phyloP scores from a whole-genome alignment of 2,797 vertebrate genomes.

The Loriculus beryllinus region DNA sequence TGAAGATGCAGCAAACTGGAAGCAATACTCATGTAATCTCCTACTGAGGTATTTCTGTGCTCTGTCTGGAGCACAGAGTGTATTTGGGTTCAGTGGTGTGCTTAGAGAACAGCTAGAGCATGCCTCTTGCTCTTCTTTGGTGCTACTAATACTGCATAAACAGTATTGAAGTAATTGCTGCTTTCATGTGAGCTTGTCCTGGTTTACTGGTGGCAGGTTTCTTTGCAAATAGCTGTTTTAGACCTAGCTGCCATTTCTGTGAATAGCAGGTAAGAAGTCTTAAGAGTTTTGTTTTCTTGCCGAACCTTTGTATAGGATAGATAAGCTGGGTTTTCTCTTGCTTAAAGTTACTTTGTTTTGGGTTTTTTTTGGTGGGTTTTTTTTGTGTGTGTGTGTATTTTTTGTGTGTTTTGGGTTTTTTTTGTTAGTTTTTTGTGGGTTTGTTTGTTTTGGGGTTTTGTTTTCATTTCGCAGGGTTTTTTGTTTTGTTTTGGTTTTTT shows the following conservation, averaged over 20 bases:
- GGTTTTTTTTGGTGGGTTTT: fast-evolving
- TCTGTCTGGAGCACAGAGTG: neutral
- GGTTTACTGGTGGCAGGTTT: neutral
- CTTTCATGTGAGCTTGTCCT: neutral
- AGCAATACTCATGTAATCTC: neutral
- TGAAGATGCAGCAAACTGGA: neutral
- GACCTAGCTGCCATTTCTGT: neutral
- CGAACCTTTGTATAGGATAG: neutral
- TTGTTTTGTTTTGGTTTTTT: neutral
- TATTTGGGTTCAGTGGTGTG: neutral
- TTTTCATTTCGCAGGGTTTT: no score
- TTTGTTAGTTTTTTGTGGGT: no score
- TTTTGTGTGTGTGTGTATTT: no score
- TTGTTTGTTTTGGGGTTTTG: no score
- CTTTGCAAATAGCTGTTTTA: neutral
- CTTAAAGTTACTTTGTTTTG: neutral
- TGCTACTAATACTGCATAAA: neutral
- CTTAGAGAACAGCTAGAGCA: neutral
- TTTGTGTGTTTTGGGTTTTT: no score
- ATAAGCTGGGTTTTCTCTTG: neutral
- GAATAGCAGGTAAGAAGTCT: neutral
- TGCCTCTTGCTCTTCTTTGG: neutral
- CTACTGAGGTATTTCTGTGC: neutral
- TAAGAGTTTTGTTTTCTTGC: neutral
- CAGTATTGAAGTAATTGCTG: neutral